Conservation (phyloP, 2,797 vertebrate genomes). For the Enteromius unitaeniatus region DNA sequence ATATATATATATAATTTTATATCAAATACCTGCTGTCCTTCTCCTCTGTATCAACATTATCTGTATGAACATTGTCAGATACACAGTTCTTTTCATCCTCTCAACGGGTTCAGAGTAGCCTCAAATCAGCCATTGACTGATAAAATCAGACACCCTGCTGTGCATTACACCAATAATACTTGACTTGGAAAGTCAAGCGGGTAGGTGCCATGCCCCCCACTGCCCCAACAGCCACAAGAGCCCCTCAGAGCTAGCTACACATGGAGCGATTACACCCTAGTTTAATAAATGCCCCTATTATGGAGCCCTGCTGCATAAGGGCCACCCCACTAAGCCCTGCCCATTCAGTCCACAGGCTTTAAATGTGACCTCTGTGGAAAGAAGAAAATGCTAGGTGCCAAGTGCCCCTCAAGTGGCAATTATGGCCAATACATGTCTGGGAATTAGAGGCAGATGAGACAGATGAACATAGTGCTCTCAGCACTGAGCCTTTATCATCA, state of each 20-base stretch:
- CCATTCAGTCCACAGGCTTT: constrained; percentile 34
- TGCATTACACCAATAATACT: constrained; percentile 43
- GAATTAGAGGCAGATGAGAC: constrained; percentile 39
- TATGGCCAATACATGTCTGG: constrained; percentile 36
- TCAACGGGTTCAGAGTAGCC: background rate
- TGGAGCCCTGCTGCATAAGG: constrained; percentile 41
- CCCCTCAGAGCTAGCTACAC: constrained; percentile 44
- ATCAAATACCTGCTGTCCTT: background rate
- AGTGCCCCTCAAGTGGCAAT: constrained; percentile 51
- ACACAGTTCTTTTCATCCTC: background rate
- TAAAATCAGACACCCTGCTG: background rate
- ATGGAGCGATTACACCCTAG: constrained; percentile 49
- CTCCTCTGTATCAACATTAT: background rate
- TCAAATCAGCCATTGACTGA: constrained; percentile 26
- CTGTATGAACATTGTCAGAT: background rate
- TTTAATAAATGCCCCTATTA: constrained; percentile 52
- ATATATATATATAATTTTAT: background rate
- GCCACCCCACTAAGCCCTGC: constrained; percentile 17
- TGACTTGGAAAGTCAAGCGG: constrained; percentile 46
- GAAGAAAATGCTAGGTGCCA: constrained; percentile 9
- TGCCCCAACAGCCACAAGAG: constrained; percentile 40
- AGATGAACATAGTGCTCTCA: constrained; percentile 14
- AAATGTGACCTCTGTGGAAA: constrained; percentile 44
- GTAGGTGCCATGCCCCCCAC: constrained; percentile 19
- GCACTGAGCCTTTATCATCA: constrained; percentile 2